Conservation (phyloP, 2,797 vertebrate genomes). For the Sylvia borin region DNA sequence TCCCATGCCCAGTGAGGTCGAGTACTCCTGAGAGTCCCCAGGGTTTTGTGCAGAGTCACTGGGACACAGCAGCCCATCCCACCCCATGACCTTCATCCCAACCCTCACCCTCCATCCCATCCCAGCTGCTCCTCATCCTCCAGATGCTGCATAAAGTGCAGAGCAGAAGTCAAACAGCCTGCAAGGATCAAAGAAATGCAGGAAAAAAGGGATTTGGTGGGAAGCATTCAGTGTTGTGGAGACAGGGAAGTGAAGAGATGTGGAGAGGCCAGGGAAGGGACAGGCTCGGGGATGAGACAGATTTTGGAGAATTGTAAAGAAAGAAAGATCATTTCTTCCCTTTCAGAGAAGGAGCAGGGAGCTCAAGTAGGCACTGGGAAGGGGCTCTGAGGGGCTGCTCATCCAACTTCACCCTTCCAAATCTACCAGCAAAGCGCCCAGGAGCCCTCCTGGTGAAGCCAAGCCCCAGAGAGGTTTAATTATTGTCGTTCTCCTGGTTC, state of each 20-base stretch:
- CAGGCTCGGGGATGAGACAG: accelerated
- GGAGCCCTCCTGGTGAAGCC: neutral
- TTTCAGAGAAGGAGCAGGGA: neutral
- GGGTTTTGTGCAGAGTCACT: neutral
- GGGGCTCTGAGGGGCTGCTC: neutral
- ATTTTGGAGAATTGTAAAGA: neutral
- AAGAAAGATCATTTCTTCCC: neutral
- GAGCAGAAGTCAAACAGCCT: neutral
- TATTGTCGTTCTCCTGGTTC: neutral
- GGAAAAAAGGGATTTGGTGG: neutral
- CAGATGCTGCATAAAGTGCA: neutral
- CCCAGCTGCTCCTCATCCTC: neutral
- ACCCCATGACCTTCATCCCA: neutral
- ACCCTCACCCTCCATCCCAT: neutral
- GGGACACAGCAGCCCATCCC: neutral
- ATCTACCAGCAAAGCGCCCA: neutral
- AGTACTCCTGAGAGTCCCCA: neutral
- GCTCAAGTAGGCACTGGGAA: neutral
- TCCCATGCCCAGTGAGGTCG: accelerated
- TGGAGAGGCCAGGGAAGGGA: neutral
- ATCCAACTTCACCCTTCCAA: neutral
- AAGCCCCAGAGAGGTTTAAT: neutral
- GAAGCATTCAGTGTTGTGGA: accelerated
- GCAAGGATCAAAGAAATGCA: neutral
- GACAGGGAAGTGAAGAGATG: neutral